Base-by-base conservation (phyloP, 1,140 invertebrate species). In the Lepidurus couesii region DNA sequence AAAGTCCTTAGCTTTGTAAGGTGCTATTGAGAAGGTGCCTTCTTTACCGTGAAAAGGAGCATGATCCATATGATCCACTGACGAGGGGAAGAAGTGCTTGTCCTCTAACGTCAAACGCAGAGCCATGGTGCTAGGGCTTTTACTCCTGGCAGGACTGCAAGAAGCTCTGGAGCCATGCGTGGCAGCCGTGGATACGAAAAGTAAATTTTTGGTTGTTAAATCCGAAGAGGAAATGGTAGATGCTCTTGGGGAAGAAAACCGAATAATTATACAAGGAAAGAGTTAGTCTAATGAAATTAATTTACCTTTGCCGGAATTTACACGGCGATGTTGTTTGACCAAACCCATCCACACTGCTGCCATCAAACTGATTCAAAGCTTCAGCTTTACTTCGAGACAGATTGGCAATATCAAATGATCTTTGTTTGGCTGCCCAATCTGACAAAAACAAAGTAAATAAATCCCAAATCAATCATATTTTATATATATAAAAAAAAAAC, bases 31-130 rank as follows among this genome's bases (percentile, higher is more conserved):
- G 8, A 16, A n/a, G 53, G 53, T 11, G 21, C 3, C 5, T 65
- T 21, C 16, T 16, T 65, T 65, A 65, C 53, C 53, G 53, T 65
- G 53, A 65, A 65, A 65, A 65, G 53, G 53, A 65, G 53, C 21
- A 16, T 65, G 53, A 65, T 65, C 53, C 8, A 65, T 65, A 1
- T 65, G n/a, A 7, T 65, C 53, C 16, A 21, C 53, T 21, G 53
- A 13, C 16, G 53, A 65, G 53, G 53, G n/a, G 13, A 65, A 65
- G 13, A n/a, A 21, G 21, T 65, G 53, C 53, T 65, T 65, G 16
- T 65, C 53, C 21, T 65, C 53, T 16, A 65, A 21, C 8, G 53
- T 16, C 53, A 65, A 16, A 13, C 53, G 53, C 53, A 65, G 53
- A 16, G 53, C 53, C 53, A 65, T 21, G 6, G 53, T 21, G 13